Percentiles rank a stretch among this genome's conserved stretches.
Evolutionary conservation across 1,140 invertebrate species (phyloP).

Genomic region (Glossosoma conforme): DNA sequence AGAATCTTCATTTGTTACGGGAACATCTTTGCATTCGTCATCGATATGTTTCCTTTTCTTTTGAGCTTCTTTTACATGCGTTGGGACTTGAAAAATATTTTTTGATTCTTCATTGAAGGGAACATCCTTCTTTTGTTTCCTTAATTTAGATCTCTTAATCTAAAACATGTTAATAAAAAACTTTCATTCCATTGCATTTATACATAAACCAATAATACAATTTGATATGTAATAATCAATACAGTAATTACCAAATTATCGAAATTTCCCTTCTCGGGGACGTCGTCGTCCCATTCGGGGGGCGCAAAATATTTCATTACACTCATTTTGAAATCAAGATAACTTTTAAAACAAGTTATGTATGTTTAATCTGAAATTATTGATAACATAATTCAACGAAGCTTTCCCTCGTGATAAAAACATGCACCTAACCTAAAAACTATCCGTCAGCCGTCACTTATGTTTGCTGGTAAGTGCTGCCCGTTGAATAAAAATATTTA

Average conservation of each 20-base stretch:
- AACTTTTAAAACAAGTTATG: too few relatives aligned
- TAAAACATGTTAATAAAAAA: constrained; percentile 6
- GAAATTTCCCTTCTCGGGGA: constrained; percentile 28
- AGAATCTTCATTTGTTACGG: too few relatives aligned
- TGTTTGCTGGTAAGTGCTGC: too few relatives aligned
- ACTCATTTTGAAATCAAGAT: constrained; percentile 28
- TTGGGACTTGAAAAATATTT: neutral
- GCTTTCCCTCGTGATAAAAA: too few relatives aligned
- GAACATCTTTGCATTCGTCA: too few relatives aligned
- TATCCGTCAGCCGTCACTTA: too few relatives aligned
- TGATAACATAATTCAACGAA: too few relatives aligned
- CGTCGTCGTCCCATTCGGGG: constrained; percentile 41
- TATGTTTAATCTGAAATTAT: too few relatives aligned
- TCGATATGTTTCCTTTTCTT: constrained; percentile 9
- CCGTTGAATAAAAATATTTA: too few relatives aligned
- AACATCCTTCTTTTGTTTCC: constrained; percentile 11
- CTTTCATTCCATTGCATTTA: neutral
- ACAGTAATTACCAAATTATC: constrained; percentile 20
- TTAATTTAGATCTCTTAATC: constrained; percentile 21
- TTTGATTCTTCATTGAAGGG: neutral
- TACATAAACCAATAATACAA: neutral
- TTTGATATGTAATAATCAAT: neutral
- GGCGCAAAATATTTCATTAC: constrained; percentile 39
- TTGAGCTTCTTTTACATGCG: neutral
- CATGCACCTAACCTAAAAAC: too few relatives aligned